Evolutionary conservation across 2,888 invertebrate species (phyloP).

Genomic region (Trichogramma evanescens): DNA sequence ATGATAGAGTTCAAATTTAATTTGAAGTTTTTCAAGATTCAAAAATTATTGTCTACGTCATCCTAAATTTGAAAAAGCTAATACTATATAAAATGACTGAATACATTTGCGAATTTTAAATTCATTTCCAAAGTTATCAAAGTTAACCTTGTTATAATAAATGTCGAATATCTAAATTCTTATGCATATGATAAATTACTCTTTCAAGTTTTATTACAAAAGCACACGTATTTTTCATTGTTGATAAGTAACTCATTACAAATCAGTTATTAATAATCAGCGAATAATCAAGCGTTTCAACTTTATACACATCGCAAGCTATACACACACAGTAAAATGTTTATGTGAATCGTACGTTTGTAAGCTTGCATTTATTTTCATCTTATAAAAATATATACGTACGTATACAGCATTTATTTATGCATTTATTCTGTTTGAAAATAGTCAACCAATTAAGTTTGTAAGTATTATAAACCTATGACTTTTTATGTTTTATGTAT

Average conservation of each 20-base stretch:
- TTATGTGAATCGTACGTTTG: no score
- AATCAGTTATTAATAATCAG: not conserved
- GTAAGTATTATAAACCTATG: no score
- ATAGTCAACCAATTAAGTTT: no score
- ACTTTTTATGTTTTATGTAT: no score
- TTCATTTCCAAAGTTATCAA: not conserved
- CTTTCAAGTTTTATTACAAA: not conserved
- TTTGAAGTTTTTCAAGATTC: no score
- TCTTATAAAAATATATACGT: no score
- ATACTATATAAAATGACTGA: not conserved
- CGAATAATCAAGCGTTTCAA: not conserved
- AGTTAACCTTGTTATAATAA: no score
- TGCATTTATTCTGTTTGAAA: no score
- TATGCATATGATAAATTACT: not conserved
- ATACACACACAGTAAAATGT: not conserved
- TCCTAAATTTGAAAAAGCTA: not conserved
- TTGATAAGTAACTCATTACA: not conserved
- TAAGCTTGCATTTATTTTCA: no score
- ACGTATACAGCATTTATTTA: no score
- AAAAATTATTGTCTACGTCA: not conserved
- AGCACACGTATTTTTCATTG: constrained; percentile 1
- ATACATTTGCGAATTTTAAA: not conserved
- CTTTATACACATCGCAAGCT: not conserved
- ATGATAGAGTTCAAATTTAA: no score
- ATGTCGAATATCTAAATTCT: not conserved